A percentile compares a stretch with the other conserved stretches of the same genome.
These are phyloP conservation scores for Ctenicera cuprea DNA, from an alignment of 2,888 invertebrate genomes.

Conservation along the genomic window DNA sequence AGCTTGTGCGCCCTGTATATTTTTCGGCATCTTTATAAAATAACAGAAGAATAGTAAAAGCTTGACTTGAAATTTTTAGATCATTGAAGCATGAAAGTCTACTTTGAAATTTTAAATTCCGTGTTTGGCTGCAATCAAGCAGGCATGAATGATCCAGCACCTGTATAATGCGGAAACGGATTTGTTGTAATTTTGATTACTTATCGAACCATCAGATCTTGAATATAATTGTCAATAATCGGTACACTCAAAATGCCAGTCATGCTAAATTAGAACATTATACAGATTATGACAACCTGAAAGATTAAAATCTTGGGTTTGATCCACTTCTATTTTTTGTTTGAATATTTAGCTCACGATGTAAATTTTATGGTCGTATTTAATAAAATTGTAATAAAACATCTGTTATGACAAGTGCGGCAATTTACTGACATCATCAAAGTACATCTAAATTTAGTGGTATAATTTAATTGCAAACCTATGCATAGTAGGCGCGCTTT, in stretches of 20 bases:
- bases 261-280: constrained; percentile 20
- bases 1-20: too few species aligned
- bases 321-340: not conserved
- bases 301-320: not conserved
- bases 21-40: too few species aligned
- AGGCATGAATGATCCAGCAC: constrained; percentile 28
- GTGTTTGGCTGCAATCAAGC: not conserved
- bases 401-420: constrained; percentile 11
- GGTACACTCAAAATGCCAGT: not conserved
- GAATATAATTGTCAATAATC: constrained; percentile 23
- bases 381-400: constrained; percentile 1
- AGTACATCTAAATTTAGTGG: constrained; percentile 15
- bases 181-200: constrained; percentile 19
- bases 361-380: too few species aligned
- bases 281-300: constrained; percentile 11
- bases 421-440: constrained; percentile 7
- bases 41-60: too few species aligned
- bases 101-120: too few species aligned
- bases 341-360: not conserved
- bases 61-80: too few species aligned
- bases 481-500: constrained; percentile 4
- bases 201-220: constrained; percentile 13
- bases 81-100: too few species aligned
- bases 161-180: constrained; percentile 30
- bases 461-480: constrained; percentile 19